Conservation (phyloP, 2,797 vertebrate genomes). For the Fringilla coelebs region DNA sequence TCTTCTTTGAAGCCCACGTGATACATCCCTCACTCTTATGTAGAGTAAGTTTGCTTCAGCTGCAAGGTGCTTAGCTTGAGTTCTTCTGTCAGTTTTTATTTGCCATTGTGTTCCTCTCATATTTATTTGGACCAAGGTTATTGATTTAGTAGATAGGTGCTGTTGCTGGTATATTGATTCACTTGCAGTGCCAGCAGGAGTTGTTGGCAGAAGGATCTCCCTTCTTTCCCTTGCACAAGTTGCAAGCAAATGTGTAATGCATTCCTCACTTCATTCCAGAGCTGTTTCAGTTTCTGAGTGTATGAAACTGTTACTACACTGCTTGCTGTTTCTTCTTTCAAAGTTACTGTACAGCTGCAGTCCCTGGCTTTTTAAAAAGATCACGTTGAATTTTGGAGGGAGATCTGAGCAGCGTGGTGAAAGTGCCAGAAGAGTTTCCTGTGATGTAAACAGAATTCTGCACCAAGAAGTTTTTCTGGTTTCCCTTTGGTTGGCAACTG, state of each 20-base stretch:
- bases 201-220: background rate
- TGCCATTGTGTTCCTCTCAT: background rate
- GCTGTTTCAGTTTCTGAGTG: background rate
- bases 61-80: background rate
- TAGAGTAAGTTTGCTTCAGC: background rate
- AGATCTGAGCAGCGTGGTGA: background rate
- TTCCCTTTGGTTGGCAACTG: background rate
- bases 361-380: background rate
- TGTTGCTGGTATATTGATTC: background rate
- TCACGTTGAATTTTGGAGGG: background rate
- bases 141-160: background rate
- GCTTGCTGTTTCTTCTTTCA: background rate
- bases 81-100: background rate
- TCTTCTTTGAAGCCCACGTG: background rate
- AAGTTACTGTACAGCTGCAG: background rate
- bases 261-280: background rate
- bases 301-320: background rate
- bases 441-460: background rate
- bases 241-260: background rate
- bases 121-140: background rate
- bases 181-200: background rate
- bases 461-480: background rate
- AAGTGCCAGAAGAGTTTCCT: background rate
- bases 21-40: background rate
- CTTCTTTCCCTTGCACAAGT: background rate